Base-by-base conservation (phyloP, 2,888 invertebrate genomes). In the Tenthredo scrophulariae region DNA sequence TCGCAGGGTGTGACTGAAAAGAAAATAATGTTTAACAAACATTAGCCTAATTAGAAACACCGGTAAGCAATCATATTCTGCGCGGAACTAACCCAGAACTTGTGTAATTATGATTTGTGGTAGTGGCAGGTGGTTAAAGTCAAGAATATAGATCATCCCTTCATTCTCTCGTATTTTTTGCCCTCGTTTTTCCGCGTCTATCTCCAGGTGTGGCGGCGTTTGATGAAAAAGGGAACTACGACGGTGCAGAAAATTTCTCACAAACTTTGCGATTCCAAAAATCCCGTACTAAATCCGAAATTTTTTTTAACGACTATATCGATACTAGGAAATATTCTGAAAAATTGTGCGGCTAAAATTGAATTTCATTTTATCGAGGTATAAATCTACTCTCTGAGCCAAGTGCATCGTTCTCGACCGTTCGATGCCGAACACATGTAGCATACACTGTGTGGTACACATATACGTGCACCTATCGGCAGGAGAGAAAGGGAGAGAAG, bases 331-430 rank as follows among this genome's bases (percentile, higher is more conserved):
- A 33, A 18, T 46, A 46, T 46, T 83, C 67, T 67, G 50, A 83
- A 65, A 83, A 67, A 67, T 83, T 46, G 65, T 67, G 65, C 10
- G 67, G 65, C 26, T 67, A 46, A 83, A 83, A 83, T 83, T 83
- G 83, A 83, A 83, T 83, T 83, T 67, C 43, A 83, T 83, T 83
- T 83, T 83, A 83, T 83, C 83, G 50, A 26, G 26, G 67, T 50
- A 83, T 83, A 83, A 83, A 83, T 83, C 83, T 83, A 46, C 40
- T 80, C 40, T 80, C 37, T 29, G n/a, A 80, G 58, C 80, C 80
- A 62, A 80, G 58, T 80, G 80, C 80, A 80, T 80, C 62, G 80
- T 80, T 80, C 80, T 37, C 62, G 40, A 33, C 37, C 58, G 62
- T 80, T 62, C 80, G 62, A 80, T 62, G 80, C 37, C 80, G 40